Evolutionary conservation across 2,113 vertebrate genomes (phyloP).

Genomic region (Aramus guarauna): DNA sequence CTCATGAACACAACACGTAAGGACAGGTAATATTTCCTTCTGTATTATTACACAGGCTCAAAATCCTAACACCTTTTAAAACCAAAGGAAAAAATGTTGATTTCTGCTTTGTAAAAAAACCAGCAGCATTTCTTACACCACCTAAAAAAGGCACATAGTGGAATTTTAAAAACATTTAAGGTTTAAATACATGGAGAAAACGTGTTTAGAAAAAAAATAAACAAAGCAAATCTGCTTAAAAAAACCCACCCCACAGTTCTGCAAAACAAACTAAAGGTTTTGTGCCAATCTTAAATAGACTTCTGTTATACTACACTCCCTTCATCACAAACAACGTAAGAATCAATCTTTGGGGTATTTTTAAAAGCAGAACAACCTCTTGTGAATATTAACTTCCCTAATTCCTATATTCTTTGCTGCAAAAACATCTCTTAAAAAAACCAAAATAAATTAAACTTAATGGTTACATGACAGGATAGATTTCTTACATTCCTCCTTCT

Average conservation of each 20-base stretch:
- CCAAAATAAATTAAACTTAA: not conserved
- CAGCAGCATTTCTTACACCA: not conserved
- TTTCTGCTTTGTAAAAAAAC: not conserved
- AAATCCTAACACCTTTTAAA: not conserved
- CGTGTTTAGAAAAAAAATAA: not conserved
- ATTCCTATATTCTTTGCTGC: not conserved
- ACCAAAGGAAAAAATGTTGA: not conserved
- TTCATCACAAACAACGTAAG: not conserved
- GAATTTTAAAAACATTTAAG: not conserved
- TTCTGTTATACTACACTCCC: not conserved
- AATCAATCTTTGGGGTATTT: not conserved
- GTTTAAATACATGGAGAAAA: not conserved
- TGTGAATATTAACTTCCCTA: not conserved
- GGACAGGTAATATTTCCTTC: not conserved
- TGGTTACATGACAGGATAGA: not conserved
- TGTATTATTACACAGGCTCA: not conserved
- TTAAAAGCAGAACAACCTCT: not conserved
- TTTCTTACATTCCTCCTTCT: not conserved
- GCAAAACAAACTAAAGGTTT: not conserved
- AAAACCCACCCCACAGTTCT: not conserved
- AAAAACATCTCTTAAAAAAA: not conserved
- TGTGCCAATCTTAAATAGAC: not conserved
- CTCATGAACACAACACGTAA: not conserved
- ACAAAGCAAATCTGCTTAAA: not conserved
- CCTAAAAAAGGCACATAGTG: not conserved